Evolutionary conservation across 2,888 invertebrate genomes (phyloP), one percentile per base, ranked within the genome.

Genomic region (Drosophila mettleri): DNA sequence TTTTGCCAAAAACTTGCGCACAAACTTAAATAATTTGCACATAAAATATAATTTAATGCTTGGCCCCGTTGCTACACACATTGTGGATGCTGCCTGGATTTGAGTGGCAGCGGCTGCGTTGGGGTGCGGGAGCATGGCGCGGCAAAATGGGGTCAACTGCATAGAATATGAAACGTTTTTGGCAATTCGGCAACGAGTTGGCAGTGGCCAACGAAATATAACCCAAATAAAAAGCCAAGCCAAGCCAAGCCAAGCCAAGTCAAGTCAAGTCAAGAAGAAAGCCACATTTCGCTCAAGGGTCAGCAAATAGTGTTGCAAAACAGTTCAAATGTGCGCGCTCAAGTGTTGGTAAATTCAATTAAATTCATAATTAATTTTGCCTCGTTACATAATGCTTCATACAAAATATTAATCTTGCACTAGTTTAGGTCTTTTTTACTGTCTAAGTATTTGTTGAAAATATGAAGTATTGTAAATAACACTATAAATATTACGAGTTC

Each of bases 21-120:
- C 73, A 68, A 67, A 86, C 75, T 82, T 82, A 75, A 82, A 82
- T 87, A 83, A 83, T 83, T 87, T 83, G 69, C 79, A 45, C 88
- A 83, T 83, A 87, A 83, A 83, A 87, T 78, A 85, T 87, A 85
- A 87, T 87, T 83, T 87, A 87, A 83, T 76, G 86, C 46, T 63
- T 48, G 33, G 31, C 49, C 76, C 29, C 36, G 31, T 41, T 45
- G 39, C n/a, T n/a, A n/a, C 24, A n/a, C 22, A 16, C 48, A 20
- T 33, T 31, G 31, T 33, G 18, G 31, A n/a, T 16, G 27, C 24
- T 24, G 45, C 3, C 20, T 2, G 6, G 20, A n/a, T n/a, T 12
- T 12, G 10, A 3, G 20, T 2, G 12, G 18, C 41, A 1, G 20
- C 12, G 14, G 24, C 7, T 9, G n/a, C 7, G 38, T 20, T 33